Conservation (phyloP, 2,797 vertebrate genomes). For the Adelosebastes latens region DNA sequence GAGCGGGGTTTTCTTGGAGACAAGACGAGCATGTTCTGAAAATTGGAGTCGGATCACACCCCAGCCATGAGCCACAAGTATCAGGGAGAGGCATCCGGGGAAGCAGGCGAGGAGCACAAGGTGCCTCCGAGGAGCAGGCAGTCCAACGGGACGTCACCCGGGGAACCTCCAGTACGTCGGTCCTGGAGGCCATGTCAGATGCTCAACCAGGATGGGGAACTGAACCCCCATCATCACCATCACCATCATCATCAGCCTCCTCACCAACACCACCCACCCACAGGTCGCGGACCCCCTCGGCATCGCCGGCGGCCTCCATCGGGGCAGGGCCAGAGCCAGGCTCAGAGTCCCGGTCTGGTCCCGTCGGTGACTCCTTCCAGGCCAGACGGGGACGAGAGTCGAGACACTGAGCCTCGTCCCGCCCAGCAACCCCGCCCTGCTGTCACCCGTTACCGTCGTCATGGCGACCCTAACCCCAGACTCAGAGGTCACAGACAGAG, state of each 20-base stretch:
- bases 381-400: background rate
- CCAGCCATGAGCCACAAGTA: slow-evolving; percentile 74
- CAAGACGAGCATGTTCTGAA: slow-evolving; percentile 59
- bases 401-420: slow-evolving; percentile 33
- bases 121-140: slow-evolving; percentile 47
- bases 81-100: slow-evolving; percentile 52
- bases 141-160: slow-evolving; percentile 40
- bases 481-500: slow-evolving; percentile 60
- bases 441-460: slow-evolving; percentile 74
- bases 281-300: slow-evolving; percentile 56
- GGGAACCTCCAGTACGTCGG: slow-evolving; percentile 65
- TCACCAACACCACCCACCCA: slow-evolving; percentile 39
- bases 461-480: slow-evolving; percentile 76
- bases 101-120: slow-evolving; percentile 53
- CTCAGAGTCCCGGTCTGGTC: slow-evolving; percentile 30
- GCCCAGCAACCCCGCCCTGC: slow-evolving; percentile 64
- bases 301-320: slow-evolving; percentile 59
- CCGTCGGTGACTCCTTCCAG: background rate
- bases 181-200: slow-evolving; percentile 85
- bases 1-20: slow-evolving; percentile 45
- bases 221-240: slow-evolving; percentile 63
- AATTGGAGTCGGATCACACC: slow-evolving; percentile 24
- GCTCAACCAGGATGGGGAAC: slow-evolving; percentile 76
- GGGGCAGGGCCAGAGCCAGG: slow-evolving; percentile 48
- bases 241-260: slow-evolving; percentile 43